phyloP scores from a whole-genome alignment of 2,797 vertebrate genomes.

The Coranthus polyacanthus region DNA sequence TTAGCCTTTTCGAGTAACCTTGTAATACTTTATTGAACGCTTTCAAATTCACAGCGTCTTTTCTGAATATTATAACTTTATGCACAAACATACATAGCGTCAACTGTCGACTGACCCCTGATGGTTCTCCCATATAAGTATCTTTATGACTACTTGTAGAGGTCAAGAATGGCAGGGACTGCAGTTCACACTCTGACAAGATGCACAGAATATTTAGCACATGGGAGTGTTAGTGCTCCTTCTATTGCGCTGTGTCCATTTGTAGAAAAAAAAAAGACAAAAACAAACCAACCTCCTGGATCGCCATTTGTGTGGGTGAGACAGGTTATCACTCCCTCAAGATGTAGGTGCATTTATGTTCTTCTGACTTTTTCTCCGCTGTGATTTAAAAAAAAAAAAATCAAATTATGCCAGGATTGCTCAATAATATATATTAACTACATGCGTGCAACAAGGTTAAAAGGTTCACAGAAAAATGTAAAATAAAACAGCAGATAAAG shows the following conservation, averaged over 20 bases:
- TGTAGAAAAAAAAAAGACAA: constrained; percentile 2
- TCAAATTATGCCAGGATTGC: no score
- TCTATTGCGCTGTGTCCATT: neutral
- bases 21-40: no score
- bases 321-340: constrained; percentile 38
- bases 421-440: no score
- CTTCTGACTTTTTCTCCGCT: constrained; percentile 35
- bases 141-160: constrained; percentile 17
- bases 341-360: constrained; percentile 51
- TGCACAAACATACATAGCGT: no score
- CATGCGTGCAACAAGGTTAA: neutral
- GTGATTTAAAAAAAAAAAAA: no score
- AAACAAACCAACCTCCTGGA: constrained; percentile 73
- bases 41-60: no score
- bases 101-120: neutral
- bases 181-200: constrained; percentile 41
- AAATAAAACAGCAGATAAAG: neutral
- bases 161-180: constrained; percentile 17
- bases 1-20: no score
- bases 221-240: constrained; percentile 9
- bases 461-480: no score
- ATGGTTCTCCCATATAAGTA: neutral
- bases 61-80: no score
- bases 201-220: constrained; percentile 37
- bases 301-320: constrained; percentile 68